Percentiles rank a stretch among this genome's conserved stretches.
Conservation (phyloP, 2,888 invertebrate genomes). For the Hypsopygia costalis region DNA sequence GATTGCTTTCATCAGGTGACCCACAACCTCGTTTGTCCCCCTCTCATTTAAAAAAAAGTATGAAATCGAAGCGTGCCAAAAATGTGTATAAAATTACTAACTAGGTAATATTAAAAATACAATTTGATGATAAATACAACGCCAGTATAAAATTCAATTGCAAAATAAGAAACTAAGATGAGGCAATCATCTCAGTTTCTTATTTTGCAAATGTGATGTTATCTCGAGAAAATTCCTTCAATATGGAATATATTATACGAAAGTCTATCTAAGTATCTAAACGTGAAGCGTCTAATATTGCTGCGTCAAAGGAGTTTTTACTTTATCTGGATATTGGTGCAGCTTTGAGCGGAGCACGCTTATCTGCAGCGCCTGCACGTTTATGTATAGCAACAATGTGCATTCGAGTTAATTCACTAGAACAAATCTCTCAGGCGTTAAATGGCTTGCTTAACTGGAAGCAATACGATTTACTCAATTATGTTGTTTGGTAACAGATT, state of each 20-base stretch:
- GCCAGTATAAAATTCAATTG: too few species aligned
- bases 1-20: too few species aligned
- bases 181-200: too few species aligned
- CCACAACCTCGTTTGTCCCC: too few species aligned
- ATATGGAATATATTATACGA: constrained; percentile 1
- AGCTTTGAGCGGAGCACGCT: constrained; percentile 27
- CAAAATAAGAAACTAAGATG: too few species aligned
- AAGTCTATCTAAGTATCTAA: background rate
- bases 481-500: background rate
- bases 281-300: constrained; percentile 1
- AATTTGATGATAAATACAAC: too few species aligned
- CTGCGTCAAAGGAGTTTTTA: constrained; percentile 11
- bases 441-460: constrained; percentile 14
- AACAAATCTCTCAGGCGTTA: constrained; percentile 29
- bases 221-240: background rate
- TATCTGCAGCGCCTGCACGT: constrained; percentile 28
- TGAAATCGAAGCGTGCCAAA: too few species aligned
- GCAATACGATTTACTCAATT: background rate
- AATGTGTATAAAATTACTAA: too few species aligned
- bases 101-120: too few species aligned
- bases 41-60: too few species aligned
- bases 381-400: constrained; percentile 30
- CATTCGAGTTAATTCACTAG: constrained; percentile 22
- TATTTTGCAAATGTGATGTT: too few species aligned
- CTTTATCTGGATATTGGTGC: background rate